Evolutionary conservation across 2,888 invertebrate genomes (phyloP).

Genomic region (Copidosoma aretas): DNA sequence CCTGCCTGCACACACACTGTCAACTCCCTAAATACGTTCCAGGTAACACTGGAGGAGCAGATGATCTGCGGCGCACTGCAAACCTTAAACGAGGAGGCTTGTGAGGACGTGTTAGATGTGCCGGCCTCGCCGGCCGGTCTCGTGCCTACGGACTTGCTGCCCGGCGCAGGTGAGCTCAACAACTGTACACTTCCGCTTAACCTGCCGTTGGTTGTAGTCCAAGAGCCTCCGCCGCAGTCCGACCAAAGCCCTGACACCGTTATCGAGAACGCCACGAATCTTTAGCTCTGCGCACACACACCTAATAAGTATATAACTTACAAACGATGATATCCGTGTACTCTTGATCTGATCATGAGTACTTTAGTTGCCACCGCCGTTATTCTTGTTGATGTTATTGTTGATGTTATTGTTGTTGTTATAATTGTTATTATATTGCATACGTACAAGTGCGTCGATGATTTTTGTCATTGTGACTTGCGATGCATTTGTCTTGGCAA

Average conservation of each 20-base stretch:
- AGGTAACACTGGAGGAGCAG: slow-evolving; percentile 94
- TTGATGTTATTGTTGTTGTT: background rate
- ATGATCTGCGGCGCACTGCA: slow-evolving; percentile 94
- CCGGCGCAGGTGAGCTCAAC: slow-evolving; percentile 60
- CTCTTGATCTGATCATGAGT: background rate
- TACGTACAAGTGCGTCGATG: too few relatives aligned
- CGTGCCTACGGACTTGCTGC: slow-evolving; percentile 44
- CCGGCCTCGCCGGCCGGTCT: slow-evolving; percentile 51
- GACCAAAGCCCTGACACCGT: slow-evolving; percentile 60
- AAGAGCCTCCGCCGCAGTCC: slow-evolving; percentile 57
- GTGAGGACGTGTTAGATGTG: slow-evolving; percentile 85
- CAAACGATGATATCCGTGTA: background rate
- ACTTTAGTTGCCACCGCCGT: background rate
- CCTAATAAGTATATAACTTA: too few relatives aligned
- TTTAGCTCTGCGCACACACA: background rate
- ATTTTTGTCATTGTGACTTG: too few relatives aligned
- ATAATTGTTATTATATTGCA: too few relatives aligned
- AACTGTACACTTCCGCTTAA: slow-evolving; percentile 56
- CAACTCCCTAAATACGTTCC: slow-evolving; percentile 44
- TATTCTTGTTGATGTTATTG: background rate
- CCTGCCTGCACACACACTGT: too few relatives aligned
- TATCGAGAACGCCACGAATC: slow-evolving; percentile 45
- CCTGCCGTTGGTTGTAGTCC: slow-evolving; percentile 61
- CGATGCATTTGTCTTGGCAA: too few relatives aligned
- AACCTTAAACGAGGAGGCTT: slow-evolving; percentile 90